Base-by-base conservation (phyloP, 2,113 vertebrate genomes). In the Panthera leo region DNA sequence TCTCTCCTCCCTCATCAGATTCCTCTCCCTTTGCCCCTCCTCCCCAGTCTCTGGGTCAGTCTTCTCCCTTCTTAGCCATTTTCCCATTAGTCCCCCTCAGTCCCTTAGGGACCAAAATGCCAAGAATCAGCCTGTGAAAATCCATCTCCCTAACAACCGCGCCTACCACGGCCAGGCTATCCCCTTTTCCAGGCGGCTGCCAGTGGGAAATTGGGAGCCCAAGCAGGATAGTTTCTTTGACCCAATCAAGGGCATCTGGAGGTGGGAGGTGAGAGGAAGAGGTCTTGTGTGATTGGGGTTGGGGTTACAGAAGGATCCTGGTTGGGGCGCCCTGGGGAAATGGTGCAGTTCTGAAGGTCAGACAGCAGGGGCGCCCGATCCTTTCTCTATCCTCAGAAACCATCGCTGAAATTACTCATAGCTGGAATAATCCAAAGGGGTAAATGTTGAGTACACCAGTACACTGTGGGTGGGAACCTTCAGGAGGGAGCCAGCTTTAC, bases 351-450 rank as follows among this genome's bases (percentile, higher is more conserved):
- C 67, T 95, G 0, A 3, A 67, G 16, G 0, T 45, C 1, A 51
- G 92, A 65, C 98, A 97, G 98, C 90, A 98, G 98, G 97, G 97
- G 97, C 65, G 67, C 85, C 63, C 76, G 12, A 94, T 96, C 95
- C 98, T 61, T 94, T 91, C 63, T 85, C 83, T 88, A 31, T 1
- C 70, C 83, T 93, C 39, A 1, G 53, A 85, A 68, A 27, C 45
- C 31, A 29, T 1, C 3, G 13, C 55, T 19, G 76, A 29, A 86
- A 75, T 86, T 73, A 84, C n/a, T n/a, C 48, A 3, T 4, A 42
- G 39, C 45, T 29, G 31, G 9, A 78, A 68, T 31, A 85, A 90
- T 36, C 31, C 51, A 42, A 29, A 71, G 31, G 34, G 67, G 11
- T 68, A 55, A 90, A 48, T 36, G 65, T 16, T 61, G 85, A 91